phyloP scores from a whole-genome alignment of 2,797 vertebrate genomes.

The Phrynocephalus forsythii region DNA sequence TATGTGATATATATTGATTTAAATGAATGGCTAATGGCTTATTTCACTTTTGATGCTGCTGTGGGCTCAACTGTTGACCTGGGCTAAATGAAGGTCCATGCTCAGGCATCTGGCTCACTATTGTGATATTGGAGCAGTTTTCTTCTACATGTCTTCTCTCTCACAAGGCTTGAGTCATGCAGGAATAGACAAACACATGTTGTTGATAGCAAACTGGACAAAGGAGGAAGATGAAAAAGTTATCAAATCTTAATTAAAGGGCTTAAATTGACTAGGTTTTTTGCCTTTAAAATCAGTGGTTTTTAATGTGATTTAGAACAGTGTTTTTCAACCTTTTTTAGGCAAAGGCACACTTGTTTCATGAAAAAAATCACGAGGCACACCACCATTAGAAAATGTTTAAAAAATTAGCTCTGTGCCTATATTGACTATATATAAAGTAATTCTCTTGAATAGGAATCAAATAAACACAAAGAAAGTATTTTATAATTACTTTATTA shows the following conservation, averaged over 20 bases:
- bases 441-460: too few species aligned
- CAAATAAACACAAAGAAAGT: too few species aligned
- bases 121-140: background rate
- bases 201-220: background rate
- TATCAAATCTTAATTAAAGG: background rate
- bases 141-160: background rate
- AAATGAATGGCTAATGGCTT: background rate
- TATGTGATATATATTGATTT: background rate
- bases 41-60: background rate
- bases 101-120: background rate
- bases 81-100: too few species aligned
- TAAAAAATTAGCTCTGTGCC: too few species aligned
- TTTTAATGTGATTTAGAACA: slow-evolving; percentile 33
- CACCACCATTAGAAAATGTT: too few species aligned
- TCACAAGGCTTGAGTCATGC: background rate
- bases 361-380: too few species aligned
- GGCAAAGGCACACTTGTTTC: too few species aligned
- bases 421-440: too few species aligned
- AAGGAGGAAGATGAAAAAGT: background rate
- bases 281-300: background rate
- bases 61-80: background rate
- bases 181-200: too few species aligned
- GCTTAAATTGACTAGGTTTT: background rate
- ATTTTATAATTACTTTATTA: too few species aligned
- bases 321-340: too few species aligned